Percentiles rank a stretch among this genome's conserved stretches.
Evolutionary conservation across 2,888 invertebrate species (phyloP).

Genomic region (Mesorhabditis belari): DNA sequence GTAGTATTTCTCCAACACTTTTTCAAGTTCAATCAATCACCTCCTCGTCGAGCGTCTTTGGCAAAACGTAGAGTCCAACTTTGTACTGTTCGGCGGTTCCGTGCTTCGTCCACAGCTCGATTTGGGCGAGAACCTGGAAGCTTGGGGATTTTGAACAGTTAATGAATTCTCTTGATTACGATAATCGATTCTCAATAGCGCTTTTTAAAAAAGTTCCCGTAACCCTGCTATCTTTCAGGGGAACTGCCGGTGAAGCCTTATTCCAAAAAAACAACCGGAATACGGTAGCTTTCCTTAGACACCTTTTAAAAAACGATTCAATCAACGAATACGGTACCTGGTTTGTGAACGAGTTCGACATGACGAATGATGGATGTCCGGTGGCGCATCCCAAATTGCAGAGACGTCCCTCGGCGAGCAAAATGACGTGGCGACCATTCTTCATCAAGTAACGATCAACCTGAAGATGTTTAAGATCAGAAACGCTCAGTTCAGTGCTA

Average conservation of each 20-base stretch:
- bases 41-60: constrained; percentile 63
- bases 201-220: background rate
- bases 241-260: background rate
- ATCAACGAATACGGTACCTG: no score
- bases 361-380: constrained; percentile 97
- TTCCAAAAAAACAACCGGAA: background rate
- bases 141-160: no score
- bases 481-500: no score
- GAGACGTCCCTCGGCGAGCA: constrained; percentile 89
- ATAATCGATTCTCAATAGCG: no score
- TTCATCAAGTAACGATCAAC: constrained; percentile 79
- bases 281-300: no score
- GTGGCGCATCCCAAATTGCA: constrained; percentile 97
- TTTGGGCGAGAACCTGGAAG: constrained; percentile 69
- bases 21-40: no score
- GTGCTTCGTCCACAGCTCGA: constrained; percentile 90
- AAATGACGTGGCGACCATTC: constrained; percentile 84
- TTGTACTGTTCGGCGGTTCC: constrained; percentile 63
- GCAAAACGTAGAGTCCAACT: constrained; percentile 84
- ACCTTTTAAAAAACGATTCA: background rate
- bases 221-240: background rate
- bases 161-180: no score
- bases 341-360: constrained; percentile 98
- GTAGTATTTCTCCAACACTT: background rate
- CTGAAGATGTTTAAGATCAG: constrained; percentile 47